Percentiles rank a stretch among this genome's conserved stretches.
Conservation (phyloP, 2,888 invertebrate genomes). For the Mellilla xanthometata region DNA sequence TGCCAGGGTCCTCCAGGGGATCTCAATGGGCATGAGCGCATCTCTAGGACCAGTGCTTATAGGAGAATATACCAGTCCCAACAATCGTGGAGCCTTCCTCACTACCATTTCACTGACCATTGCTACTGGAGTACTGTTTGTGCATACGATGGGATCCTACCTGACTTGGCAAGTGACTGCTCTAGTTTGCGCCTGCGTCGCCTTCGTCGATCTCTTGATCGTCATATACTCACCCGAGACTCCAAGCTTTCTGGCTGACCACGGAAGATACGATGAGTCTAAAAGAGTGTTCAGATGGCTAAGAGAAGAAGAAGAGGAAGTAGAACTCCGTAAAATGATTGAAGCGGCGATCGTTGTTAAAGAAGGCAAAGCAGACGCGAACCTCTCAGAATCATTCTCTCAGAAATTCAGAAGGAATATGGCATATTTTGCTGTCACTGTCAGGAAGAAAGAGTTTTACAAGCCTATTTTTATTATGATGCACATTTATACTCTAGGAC, state of each 20-base stretch:
- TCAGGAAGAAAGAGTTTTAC: constrained; percentile 47
- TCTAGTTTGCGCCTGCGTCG: constrained; percentile 58
- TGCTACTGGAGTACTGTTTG: constrained; percentile 76
- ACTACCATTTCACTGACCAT: constrained; percentile 79
- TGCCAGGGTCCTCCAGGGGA: constrained; percentile 53
- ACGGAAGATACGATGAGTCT: constrained; percentile 73
- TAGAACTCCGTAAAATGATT: constrained; percentile 55
- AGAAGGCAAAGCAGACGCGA: constrained; percentile 45
- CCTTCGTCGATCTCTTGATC: constrained; percentile 61
- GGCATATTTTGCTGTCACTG: constrained; percentile 36
- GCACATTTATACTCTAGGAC: constrained; percentile 41
- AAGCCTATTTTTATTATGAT: constrained; percentile 50
- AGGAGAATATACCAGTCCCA: constrained; percentile 75
- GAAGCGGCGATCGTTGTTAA: constrained; percentile 46
- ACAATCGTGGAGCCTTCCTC: constrained; percentile 79
- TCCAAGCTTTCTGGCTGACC: constrained; percentile 83
- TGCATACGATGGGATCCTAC: constrained; percentile 82
- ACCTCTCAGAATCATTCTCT: constrained; percentile 35
- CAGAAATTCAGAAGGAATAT: constrained; percentile 35
- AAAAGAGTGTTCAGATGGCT: constrained; percentile 76
- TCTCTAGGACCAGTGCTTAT: constrained; percentile 64
- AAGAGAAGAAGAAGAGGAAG: constrained; percentile 64
- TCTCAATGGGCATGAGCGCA: constrained; percentile 66
- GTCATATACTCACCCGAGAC: constrained; percentile 75
- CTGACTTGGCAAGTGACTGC: constrained; percentile 78